Conservation (phyloP, 2,888 invertebrate species). For the Syrphus vitripennis region DNA sequence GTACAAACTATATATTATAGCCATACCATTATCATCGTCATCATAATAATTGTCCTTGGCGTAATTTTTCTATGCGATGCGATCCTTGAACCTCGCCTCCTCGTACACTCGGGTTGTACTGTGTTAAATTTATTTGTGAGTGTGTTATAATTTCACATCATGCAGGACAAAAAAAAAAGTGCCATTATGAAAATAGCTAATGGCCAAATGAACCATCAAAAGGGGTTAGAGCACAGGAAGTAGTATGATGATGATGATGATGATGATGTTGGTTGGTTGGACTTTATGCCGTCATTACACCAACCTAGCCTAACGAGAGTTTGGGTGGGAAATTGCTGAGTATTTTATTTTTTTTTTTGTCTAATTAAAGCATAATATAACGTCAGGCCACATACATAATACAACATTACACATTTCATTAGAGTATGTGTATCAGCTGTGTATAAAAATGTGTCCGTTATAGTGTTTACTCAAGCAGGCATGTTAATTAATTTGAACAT, state of each 20-base stretch:
- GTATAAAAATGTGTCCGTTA: background rate
- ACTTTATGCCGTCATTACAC: background rate
- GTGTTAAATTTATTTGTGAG: background rate
- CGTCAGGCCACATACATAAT: background rate
- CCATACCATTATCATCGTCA: slow-evolving; percentile 22
- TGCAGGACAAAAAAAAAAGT: slow-evolving; percentile 7
- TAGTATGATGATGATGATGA: background rate
- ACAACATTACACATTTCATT: background rate
- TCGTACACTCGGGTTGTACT: background rate
- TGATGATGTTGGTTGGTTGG: too few species aligned
- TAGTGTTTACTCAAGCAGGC: slow-evolving; percentile 40
- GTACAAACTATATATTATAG: background rate
- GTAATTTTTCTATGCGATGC: slow-evolving; percentile 16
- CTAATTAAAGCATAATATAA: slow-evolving; percentile 48
- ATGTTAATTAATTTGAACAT: slow-evolving; percentile 51
- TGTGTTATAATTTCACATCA: slow-evolving; percentile 36
- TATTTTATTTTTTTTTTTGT: slow-evolving; percentile 30
- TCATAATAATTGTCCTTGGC: slow-evolving; percentile 50
- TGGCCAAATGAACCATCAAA: slow-evolving; percentile 13
- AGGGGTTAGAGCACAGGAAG: background rate
- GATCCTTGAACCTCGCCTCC: slow-evolving; percentile 8
- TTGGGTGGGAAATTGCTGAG: slow-evolving; percentile 21
- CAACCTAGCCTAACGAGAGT: background rate
- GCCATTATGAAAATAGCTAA: slow-evolving; percentile 20
- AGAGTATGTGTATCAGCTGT: background rate